Evolutionary conservation across 2,797 vertebrate genomes (phyloP), one percentile per base, ranked within the genome.

Genomic region (Rhodeus uyekii): DNA sequence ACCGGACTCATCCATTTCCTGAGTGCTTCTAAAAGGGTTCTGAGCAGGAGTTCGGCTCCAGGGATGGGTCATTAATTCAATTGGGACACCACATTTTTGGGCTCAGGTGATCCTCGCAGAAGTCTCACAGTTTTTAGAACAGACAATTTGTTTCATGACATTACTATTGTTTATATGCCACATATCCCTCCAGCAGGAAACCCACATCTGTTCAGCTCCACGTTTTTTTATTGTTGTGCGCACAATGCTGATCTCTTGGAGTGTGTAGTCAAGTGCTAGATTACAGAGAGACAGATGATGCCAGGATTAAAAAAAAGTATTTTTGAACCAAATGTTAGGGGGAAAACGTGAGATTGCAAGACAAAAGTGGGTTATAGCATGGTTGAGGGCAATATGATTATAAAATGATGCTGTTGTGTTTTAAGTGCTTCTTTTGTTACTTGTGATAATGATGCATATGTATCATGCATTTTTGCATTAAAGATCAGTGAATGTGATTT

Each of bases 191-290:
- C 12, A 68, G 82, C 82, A 48, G 14, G 42, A 79, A 69, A 18
- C 32, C 29, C 82, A 83, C 84, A 86, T 84, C 80, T 87, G 84
- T 83, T 86, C 80, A 50, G 44, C 76, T 58, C 48, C 63, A 50
- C 0, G 64, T 0, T 81, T 83, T 85, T 79, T 84, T 77, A 80
- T 74, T 72, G 19, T 72, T 68, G 63, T 76, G 77, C 22, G n/a
- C 48, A 39, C 46, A 42, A 68, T 13, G 7, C 77, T 81, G 69
- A 80, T 80, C 78, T 80, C 53, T 63, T 46, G n/a, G 44, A 58
- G 63, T 44, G 29, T 65, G 50, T 68, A 32, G 82, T 32, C n/a
- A 24, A 69, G 69, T 68, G 36, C 77, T 72, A 65, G 38, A 85
- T 82, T 82, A 80, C 58, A 65, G 38, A 78, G 53, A 39, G 68